A percentile compares a stretch with the other conserved stretches of the same genome.
phyloP scores from a whole-genome alignment of 2,113 vertebrate genomes.

The Dasyornis broadbenti region DNA sequence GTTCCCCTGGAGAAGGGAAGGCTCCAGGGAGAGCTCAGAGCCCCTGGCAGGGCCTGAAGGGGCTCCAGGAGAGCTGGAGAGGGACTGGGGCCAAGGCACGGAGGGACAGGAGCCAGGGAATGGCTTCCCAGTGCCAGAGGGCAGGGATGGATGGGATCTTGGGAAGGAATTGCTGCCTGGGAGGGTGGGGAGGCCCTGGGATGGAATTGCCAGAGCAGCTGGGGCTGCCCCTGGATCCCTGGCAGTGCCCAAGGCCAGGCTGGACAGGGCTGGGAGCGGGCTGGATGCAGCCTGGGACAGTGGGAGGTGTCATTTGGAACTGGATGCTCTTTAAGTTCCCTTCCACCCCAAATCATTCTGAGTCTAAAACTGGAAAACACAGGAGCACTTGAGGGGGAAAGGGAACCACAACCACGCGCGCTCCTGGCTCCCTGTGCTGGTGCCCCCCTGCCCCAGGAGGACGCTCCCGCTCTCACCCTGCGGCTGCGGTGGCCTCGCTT shows the following conservation, averaged over 20 bases:
- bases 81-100: not conserved
- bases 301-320: not conserved
- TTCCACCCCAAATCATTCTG: not conserved
- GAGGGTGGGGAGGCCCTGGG: accelerated
- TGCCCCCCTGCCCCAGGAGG: not conserved
- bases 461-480: constrained; percentile 70
- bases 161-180: not conserved
- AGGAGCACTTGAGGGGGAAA: accelerated
- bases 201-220: not conserved
- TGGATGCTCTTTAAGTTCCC: accelerated
- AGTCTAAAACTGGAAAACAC: not conserved
- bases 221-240: not conserved
- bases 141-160: not conserved
- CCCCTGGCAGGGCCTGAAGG: accelerated
- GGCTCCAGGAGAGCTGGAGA: not conserved
- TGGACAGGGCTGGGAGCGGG: not conserved
- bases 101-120: not conserved
- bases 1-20: accelerated
- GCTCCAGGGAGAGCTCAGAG: not conserved
- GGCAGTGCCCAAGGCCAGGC: accelerated
- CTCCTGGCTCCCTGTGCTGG: not conserved
- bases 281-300: not conserved
- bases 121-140: not conserved
- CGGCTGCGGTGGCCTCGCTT: constrained; percentile 84
- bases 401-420: accelerated